Conservation (phyloP, 1,140 invertebrate genomes). For the Euura lappo region DNA sequence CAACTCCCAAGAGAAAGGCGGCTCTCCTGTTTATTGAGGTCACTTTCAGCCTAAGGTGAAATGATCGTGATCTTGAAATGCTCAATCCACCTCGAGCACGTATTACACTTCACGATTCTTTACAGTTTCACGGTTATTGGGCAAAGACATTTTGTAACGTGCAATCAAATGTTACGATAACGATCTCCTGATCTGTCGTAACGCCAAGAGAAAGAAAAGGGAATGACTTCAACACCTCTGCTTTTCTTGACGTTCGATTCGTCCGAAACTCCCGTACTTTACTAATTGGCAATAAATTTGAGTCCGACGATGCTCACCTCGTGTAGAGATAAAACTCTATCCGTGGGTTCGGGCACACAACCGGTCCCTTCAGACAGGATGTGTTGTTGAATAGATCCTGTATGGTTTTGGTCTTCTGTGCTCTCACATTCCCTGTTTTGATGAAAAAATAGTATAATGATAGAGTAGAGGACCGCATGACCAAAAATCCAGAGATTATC, state of each 20-base stretch:
- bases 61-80: constrained; percentile 60
- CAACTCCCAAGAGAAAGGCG: constrained; percentile 6
- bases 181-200: too few relatives aligned
- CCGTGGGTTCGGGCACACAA: constrained; percentile 78
- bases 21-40: constrained; percentile 41
- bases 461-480: too few relatives aligned
- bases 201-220: too few relatives aligned
- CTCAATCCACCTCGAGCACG: not conserved
- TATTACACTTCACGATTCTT: not conserved
- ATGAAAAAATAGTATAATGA: too few relatives aligned
- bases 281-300: not conserved
- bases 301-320: constrained; percentile 59
- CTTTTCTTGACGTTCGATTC: too few relatives aligned
- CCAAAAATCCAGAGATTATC: too few relatives aligned
- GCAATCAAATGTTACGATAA: too few relatives aligned
- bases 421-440: constrained; percentile 32
- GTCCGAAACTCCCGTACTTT: too few relatives aligned
- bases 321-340: constrained; percentile 87
- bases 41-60: constrained; percentile 54
- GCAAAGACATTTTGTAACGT: too few relatives aligned
- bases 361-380: constrained; percentile 82
- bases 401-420: constrained; percentile 59
- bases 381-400: constrained; percentile 78
- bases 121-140: too few relatives aligned
- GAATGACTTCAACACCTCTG: too few relatives aligned